These are phyloP conservation scores for Mirza zaza DNA, from an alignment of 2,113 vertebrate species.

Conservation along the genomic window DNA sequence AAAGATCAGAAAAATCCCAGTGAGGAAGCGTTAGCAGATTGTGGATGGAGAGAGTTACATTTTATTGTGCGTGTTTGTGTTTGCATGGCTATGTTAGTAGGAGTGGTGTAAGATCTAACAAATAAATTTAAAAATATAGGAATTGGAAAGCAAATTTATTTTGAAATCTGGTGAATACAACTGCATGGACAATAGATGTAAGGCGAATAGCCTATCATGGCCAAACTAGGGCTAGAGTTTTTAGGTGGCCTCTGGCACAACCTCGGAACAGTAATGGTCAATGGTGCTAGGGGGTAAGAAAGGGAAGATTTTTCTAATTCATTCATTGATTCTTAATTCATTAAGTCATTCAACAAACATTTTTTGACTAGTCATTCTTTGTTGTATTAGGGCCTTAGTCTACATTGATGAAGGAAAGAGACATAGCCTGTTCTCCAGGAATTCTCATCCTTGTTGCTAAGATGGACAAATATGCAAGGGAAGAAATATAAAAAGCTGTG, in stretches of 20 bases:
- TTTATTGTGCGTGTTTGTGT: not conserved
- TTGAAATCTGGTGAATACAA: not conserved
- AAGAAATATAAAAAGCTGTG: not conserved
- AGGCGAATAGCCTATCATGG: not conserved
- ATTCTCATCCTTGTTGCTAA: slow-evolving; percentile 1
- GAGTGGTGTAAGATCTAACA: not conserved
- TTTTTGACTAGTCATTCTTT: not conserved
- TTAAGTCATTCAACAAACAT: not conserved
- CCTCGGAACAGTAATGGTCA: too few species aligned
- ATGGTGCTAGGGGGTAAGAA: not conserved
- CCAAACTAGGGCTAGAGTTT: not conserved
- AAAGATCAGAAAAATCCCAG: not conserved
- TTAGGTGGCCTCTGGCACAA: not conserved
- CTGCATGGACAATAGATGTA: not conserved
- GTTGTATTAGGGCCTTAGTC: not conserved
- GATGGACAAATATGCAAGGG: not conserved
- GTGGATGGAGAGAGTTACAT: not conserved
- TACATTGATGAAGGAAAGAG: not conserved
- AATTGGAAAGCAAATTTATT: not conserved
- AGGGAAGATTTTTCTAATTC: not conserved
- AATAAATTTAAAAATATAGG: not conserved
- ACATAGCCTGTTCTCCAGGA: not conserved
- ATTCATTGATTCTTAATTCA: not conserved
- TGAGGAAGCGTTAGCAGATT: not conserved
- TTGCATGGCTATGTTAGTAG: not conserved